Evolutionary conservation across 2,113 vertebrate species (phyloP).

Genomic region (Esox niger): DNA sequence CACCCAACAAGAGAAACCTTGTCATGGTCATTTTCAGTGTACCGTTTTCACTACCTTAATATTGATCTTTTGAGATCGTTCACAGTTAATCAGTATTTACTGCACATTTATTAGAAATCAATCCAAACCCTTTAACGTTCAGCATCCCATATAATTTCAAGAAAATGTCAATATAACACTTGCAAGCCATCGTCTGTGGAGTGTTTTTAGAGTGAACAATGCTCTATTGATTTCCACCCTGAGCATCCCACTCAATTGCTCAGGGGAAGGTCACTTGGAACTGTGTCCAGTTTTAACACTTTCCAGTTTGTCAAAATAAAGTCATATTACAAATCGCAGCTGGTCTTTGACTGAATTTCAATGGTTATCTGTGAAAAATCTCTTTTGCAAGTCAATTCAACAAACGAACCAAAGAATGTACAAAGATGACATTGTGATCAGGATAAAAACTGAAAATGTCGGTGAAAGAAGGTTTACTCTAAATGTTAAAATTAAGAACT

Average conservation of each 20-base stretch:
- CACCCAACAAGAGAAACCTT: background rate
- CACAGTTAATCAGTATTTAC: background rate
- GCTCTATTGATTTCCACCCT: background rate
- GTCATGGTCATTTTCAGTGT: background rate
- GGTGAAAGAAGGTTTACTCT: no score
- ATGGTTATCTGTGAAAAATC: no score
- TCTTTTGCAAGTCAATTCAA: no score
- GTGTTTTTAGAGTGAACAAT: background rate
- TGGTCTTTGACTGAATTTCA: no score
- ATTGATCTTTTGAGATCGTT: background rate
- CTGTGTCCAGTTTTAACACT: background rate
- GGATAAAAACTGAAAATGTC: no score
- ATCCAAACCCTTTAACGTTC: background rate
- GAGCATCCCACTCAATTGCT: background rate
- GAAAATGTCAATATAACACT: conserved; percentile 1
- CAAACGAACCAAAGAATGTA: no score
- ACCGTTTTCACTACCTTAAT: background rate
- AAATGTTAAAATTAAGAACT: no score
- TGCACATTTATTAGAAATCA: background rate
- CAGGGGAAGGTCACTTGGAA: background rate
- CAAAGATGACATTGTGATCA: no score
- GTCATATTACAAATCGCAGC: no score
- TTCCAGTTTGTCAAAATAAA: background rate
- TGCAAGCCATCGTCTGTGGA: background rate
- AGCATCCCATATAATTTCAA: background rate